phyloP scores from a whole-genome alignment of 2,797 vertebrate genomes.

The Tympanoctomys barrerae region DNA sequence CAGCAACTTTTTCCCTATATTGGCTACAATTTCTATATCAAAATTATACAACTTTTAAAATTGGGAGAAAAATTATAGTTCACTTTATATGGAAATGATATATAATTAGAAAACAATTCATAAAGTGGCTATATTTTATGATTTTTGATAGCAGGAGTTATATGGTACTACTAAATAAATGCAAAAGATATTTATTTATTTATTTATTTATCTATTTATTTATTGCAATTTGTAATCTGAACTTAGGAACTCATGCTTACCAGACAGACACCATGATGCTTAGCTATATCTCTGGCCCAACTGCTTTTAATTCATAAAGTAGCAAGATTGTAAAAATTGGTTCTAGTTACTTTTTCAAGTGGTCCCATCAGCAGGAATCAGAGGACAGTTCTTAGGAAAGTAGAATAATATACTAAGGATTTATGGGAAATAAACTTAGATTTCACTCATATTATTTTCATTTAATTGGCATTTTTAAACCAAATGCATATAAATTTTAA shows the following conservation, averaged over 20 bases:
- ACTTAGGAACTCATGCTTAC: too few species aligned
- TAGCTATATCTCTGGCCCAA: too few species aligned
- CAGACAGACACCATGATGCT: too few species aligned
- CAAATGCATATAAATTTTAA: not conserved
- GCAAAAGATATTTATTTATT: not conserved
- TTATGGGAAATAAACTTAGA: not conserved
- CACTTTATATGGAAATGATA: not conserved
- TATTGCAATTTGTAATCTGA: too few species aligned
- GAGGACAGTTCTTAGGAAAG: not conserved
- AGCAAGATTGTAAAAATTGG: not conserved
- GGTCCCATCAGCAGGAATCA: not conserved
- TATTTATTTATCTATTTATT: not conserved
- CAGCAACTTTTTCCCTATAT: not conserved
- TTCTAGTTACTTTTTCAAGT: not conserved
- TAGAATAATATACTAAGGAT: not conserved
- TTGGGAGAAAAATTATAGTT: conserved; percentile 3
- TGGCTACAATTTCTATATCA: not conserved
- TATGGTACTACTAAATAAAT: not conserved
- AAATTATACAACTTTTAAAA: not conserved
- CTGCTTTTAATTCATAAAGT: not conserved
- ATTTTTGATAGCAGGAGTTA: conserved; percentile 11
- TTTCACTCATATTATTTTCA: not conserved
- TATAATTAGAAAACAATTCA: not conserved
- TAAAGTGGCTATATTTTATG: conserved; percentile 30
- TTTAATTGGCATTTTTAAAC: not conserved